Base-by-base conservation (phyloP, 1,140 invertebrate species). In the Fopius arisanus region DNA sequence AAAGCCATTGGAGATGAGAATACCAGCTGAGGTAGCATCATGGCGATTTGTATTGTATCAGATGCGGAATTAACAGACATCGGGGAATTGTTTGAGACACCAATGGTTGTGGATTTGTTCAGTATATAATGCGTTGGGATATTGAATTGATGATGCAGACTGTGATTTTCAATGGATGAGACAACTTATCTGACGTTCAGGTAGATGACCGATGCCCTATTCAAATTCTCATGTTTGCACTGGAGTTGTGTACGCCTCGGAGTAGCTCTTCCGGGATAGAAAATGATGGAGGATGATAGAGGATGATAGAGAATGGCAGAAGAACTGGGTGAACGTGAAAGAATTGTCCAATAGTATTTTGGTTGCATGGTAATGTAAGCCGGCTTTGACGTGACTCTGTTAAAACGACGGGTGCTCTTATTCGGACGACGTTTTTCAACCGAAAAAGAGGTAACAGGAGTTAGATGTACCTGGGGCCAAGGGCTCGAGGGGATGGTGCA, bases 331-430 rank as follows among this genome's bases (percentile, higher is more conserved):
- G 23, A 3, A 19, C 14, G 62, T 16, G 14, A 37, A 65, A 63
- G 28, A 65, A 33, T 65, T 37, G 29, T 33, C 16, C 62, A 31
- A 65, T 65, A 19, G n/a, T 31, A 31, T 65, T 65, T 65, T 29
- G 54, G 28, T 31, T 31, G 29, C 2, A 65, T 65, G 65, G 33
- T 67, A 67, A 67, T 67, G 33, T 67, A 67, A 67, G 16, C 65
- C 31, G 65, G 65, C 29, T 67, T 67, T 67, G 19, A 41, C 33
- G 37, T 67, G 65, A 40, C 31, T 23, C 40, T 26, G 26, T 65
- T 65, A 65, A 31, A 65, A 33, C 4, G 26, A 62, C 29, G 14
- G 12, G 54, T 29, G 43, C 43, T 48, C 54, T 62, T 21, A 14
- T 14, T 29, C 23, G 4, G 28, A 29, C 28, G 54, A 19, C 16